Base-by-base conservation (phyloP, 1,140 invertebrate genomes). In the Micrasema longulum region DNA sequence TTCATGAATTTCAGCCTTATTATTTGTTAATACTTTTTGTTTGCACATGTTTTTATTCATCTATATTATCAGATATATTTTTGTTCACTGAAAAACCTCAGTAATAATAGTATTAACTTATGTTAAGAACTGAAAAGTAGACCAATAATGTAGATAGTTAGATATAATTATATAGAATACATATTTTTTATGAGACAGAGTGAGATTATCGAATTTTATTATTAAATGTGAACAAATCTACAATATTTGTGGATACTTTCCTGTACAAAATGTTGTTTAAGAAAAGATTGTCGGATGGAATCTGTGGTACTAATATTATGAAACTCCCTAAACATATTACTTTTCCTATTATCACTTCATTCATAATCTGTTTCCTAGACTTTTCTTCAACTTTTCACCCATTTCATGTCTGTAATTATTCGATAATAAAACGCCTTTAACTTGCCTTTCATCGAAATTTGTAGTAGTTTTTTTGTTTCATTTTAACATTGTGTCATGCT, bases 81-180 rank as follows among this genome's bases (percentile, higher is more conserved):
- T 38, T 38, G 35, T 60, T 60, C 50, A 26, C 55, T 60, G 55
- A 60, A 55, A 20, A 41, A 60, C 55, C 55, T 60, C 55, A 41
- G 55, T 60, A 60, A 53, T 60, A 52, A 48, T 66, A 66, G 64
- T 66, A 66, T 66, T 66, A 66, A 66, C 64, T 52, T 48, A 36
- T 38, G 43, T 66, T 66, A 66, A 66, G 64, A 66, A 66, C 45
- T 66, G 64, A 66, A 63, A 31, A 31, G 64, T 66, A 66, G 64
- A 23, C 64, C 48, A 48, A 66, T 48, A 52, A 66, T 66, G 64
- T 66, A 66, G 64, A 66, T 52, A 64, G 48, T 52, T 66, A 66
- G 64, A 38, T 50, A 36, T 66, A 66, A 66, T 52, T 66, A 16
- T 22, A 52, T 50, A 38, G 36, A 65, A 23, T 65, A 66, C 23